These are phyloP conservation scores for Papilio polytes DNA, from an alignment of 1,140 invertebrate genomes.

Conservation along the genomic window DNA sequence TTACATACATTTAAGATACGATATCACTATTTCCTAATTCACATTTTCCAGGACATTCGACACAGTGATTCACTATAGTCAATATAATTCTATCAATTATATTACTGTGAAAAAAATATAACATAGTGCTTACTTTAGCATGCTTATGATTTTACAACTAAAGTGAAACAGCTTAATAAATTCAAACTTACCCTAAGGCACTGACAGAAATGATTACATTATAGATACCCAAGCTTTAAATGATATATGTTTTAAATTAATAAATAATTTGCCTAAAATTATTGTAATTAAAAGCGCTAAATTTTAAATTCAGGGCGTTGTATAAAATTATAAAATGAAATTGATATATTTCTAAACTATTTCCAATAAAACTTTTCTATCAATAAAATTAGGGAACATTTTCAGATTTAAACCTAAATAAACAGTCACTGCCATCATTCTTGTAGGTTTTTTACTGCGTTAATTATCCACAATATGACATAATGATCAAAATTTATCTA, in stretches of 20 bases:
- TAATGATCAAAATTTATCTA: neutral
- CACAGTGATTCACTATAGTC: conserved; percentile 61
- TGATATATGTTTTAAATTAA: conserved; percentile 72
- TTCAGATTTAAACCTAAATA: conserved; percentile 1
- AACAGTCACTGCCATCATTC: conserved; percentile 28
- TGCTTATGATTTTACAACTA: conserved; percentile 63
- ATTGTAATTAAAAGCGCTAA: conserved; percentile 60
- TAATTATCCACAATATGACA: neutral
- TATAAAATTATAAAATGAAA: conserved; percentile 49
- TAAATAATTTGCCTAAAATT: conserved; percentile 76
- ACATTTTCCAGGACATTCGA: conserved; percentile 69
- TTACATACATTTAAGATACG: conserved; percentile 66
- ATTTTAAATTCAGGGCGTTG: conserved; percentile 59
- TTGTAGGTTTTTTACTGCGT: neutral
- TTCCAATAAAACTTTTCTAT: conserved; percentile 5
- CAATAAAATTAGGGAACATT: conserved; percentile 33
- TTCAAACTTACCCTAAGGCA: conserved; percentile 70
- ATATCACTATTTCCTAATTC: conserved; percentile 63
- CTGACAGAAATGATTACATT: conserved; percentile 77
- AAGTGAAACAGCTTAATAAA: conserved; percentile 67
- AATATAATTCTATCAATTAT: conserved; percentile 47
- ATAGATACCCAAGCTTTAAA: conserved; percentile 71
- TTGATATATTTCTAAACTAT: conserved; percentile 24
- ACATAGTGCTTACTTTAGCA: conserved; percentile 55
- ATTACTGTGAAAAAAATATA: conserved; percentile 43